Evolutionary conservation across 2,888 invertebrate genomes (phyloP), one percentile per base, ranked within the genome.

Genomic region (Hydrotaea cyrtoneurina): DNA sequence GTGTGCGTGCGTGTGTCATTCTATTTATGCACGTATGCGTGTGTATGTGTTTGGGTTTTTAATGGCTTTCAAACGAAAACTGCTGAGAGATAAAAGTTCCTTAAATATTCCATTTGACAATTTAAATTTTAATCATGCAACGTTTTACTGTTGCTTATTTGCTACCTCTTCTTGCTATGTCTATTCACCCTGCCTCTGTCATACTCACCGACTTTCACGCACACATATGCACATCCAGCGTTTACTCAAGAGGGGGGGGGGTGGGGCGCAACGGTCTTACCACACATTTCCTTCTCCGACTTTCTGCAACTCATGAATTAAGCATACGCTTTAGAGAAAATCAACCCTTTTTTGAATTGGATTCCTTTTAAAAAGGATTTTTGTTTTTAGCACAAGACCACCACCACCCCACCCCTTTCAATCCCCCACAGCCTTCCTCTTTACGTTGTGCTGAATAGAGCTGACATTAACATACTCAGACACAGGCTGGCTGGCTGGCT

Each of bases 21-120:
- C 10, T 39, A 39, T 39, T 11, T 39, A 39, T 39, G 11, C 39
- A 39, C 39, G 8, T n/a, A n/a, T n/a, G 3, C 31, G 31, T 78
- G 81, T 80, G 81, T 31, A 23, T 73, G 76, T 74, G 39, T 15
- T 78, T 66, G 50, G 55, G 74, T 78, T 80, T 86, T 82, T 80
- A 69, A 66, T 66, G 21, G 76, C 23, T 59, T 59, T 17, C 26
- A 19, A 43, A 50, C 53, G 26, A n/a, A 62, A 59, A 62, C 23
- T 43, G 23, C 46, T 23, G 46, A 31, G 50, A 50, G 46, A 73
- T 43, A 62, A 74, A 73, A 39, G 21, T 53, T 64, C 39, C 23
- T 77, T 72, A 53, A 72, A 76, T 66, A 66, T 66, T 66, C 81
- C 72, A 19, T 73, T 66, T 46, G 73, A 66, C 73, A 73, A 77